These are phyloP conservation scores for Nephrotoma appendiculata DNA, from an alignment of 2,888 invertebrate species.

Conservation along the genomic window DNA sequence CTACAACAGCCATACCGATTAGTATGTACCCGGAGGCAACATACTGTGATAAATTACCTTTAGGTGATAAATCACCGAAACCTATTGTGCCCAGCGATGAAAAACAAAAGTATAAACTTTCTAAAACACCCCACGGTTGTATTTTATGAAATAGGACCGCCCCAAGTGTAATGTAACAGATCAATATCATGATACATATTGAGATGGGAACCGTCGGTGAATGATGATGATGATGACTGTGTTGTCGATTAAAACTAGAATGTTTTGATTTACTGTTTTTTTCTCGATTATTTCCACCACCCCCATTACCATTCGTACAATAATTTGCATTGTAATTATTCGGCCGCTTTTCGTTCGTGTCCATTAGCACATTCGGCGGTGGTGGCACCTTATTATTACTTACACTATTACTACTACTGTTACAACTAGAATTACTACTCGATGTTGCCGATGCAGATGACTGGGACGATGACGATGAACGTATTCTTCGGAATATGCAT, in stretches of 20 bases:
- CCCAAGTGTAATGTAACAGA: constrained; percentile 77
- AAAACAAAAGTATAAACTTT: constrained; percentile 72
- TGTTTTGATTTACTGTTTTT: neutral
- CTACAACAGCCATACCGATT: constrained; percentile 71
- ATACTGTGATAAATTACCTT: constrained; percentile 53
- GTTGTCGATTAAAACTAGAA: constrained; percentile 6
- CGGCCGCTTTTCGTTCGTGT: constrained; percentile 13
- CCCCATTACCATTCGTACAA: neutral
- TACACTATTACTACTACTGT: constrained; percentile 2
- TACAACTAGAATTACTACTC: constrained; percentile 11
- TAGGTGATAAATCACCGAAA: constrained; percentile 63
- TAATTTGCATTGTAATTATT: constrained; percentile 4
- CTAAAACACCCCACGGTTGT: constrained; percentile 82
- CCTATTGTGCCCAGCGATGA: constrained; percentile 70
- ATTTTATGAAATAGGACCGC: constrained; percentile 78
- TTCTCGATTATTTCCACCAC: neutral
- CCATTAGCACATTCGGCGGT: constrained; percentile 5
- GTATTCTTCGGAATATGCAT: constrained; percentile 46
- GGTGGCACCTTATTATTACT: constrained; percentile 12
- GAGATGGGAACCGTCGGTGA: constrained; percentile 65
- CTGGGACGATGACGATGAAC: constrained; percentile 20
- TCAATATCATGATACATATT: constrained; percentile 70
- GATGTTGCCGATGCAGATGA: constrained; percentile 18
- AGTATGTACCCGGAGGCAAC: constrained; percentile 69
- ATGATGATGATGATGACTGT: constrained; percentile 14